Base-by-base conservation (phyloP, 2,797 vertebrate genomes). In the Pachyuromys duprasi region DNA sequence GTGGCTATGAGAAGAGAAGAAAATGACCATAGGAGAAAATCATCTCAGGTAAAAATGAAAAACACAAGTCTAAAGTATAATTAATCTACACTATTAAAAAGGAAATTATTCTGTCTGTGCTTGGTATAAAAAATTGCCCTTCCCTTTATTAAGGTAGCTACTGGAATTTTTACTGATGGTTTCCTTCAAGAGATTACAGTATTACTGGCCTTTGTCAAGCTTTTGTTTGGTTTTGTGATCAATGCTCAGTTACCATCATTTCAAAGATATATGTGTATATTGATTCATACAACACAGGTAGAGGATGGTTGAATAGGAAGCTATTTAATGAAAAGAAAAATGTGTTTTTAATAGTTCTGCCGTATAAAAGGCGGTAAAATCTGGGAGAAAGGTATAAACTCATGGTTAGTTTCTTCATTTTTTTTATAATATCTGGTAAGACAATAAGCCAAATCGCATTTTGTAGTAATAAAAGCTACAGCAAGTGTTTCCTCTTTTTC, bases 31-130 rank as follows among this genome's bases (percentile, higher is more conserved):
- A 93, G 53, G 95, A 98, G 95, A 98, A 75, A 97, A 96, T 95
- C 98, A 97, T 74, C 69, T 7, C 98, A 99, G 98, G 98, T 99
- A 99, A 96, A 97, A 96, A 36, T 49, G 33, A 75, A 88, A 91
- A 82, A 5, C 39, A 53, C 95, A 93, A 93, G 15, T 88, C 1
- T 86, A 96, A 93, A 94, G 26, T 86, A 3, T 74, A 96, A 92
- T 79, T 93, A 33, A 76, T 84, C 53, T 86, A 65, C 63, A 90
- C 74, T 86, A 76, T 93, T 95, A n/a, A 90, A 93, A 45, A 33
- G 57, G 83, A 84, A 86, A 69, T 89, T 22, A 39, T 88, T 63
- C 88, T 93, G 63, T 91, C 49, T 78, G 39, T 95, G n/a, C 84
- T 95, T 67, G 57, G 9, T 74, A 13, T 79, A 93, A 88, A 60